Evolutionary conservation across 2,797 vertebrate species (phyloP).

Genomic region (Cetoscarus ocellatus): DNA sequence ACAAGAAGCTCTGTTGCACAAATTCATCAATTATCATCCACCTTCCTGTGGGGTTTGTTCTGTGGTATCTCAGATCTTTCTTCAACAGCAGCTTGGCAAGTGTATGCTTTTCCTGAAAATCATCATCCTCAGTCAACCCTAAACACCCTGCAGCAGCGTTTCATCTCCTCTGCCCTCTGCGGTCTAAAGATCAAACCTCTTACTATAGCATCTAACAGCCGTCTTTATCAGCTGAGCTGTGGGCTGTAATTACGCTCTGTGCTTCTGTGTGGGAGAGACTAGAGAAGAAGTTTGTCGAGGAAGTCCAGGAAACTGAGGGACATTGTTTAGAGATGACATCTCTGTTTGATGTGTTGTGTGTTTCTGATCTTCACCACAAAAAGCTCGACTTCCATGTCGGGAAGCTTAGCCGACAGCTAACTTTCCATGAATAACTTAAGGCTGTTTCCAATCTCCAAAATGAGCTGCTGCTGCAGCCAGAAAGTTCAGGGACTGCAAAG

Average conservation of each 20-base stretch:
- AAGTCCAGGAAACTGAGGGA: constrained; percentile 6
- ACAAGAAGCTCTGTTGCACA: too few relatives aligned
- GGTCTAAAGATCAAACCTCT: not conserved
- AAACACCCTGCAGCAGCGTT: not conserved
- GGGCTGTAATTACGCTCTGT: constrained; percentile 39
- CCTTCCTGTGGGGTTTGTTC: too few relatives aligned
- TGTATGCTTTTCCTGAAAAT: too few relatives aligned
- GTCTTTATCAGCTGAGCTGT: constrained; percentile 17
- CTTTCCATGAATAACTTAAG: not conserved
- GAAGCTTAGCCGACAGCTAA: not conserved
- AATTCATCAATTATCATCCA: too few relatives aligned
- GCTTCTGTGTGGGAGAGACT: constrained; percentile 17
- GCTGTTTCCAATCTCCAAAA: constrained; percentile 6
- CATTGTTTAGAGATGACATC: constrained; percentile 17
- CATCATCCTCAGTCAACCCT: too few relatives aligned
- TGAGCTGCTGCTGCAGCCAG: not conserved
- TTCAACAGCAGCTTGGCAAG: too few relatives aligned
- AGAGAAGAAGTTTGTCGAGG: constrained; percentile 6
- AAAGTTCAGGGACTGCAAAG: constrained; percentile 2
- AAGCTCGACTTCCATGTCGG: not conserved
- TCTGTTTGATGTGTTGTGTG: constrained; percentile 5
- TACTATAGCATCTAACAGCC: not conserved
- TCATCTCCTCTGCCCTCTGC: not conserved
- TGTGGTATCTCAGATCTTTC: too few relatives aligned
- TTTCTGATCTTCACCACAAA: not conserved